Conservation (phyloP, 2,888 invertebrate species). For the Schizotus pectinicornis region DNA sequence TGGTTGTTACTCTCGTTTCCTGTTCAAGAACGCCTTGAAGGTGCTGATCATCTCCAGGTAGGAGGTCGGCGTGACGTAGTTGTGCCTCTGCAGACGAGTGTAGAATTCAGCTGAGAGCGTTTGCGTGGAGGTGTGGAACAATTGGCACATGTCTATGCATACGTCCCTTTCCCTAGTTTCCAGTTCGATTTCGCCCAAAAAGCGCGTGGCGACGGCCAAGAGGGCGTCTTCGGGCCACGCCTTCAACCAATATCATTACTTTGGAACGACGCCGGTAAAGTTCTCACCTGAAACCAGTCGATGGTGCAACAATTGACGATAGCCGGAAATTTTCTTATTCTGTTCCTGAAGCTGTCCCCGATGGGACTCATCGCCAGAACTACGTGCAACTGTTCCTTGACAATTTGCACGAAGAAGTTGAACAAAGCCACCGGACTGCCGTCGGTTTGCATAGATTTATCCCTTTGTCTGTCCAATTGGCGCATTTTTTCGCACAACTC, state of each 20-base stretch:
- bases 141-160: conserved; percentile 88
- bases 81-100: conserved; percentile 72
- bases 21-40: conserved; percentile 78
- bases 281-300: conserved; percentile 85
- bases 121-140: conserved; percentile 86
- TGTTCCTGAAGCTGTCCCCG: conserved; percentile 81
- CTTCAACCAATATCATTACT: conserved; percentile 54
- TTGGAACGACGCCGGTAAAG: not conserved
- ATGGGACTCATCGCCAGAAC: conserved; percentile 91
- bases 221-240: conserved; percentile 95
- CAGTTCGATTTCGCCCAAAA: conserved; percentile 81
- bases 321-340: conserved; percentile 89
- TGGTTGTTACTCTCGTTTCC: conserved; percentile 78
- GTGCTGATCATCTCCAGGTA: conserved; percentile 91
- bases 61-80: conserved; percentile 93
- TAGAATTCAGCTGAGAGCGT: conserved; percentile 70
- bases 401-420: conserved; percentile 87
- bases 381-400: conserved; percentile 89
- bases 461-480: conserved; percentile 85
- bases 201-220: conserved; percentile 84
- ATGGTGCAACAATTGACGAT: conserved; percentile 95
- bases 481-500: conserved; percentile 95
- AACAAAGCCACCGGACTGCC: conserved; percentile 89
- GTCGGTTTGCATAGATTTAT: conserved; percentile 88
- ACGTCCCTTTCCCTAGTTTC: conserved; percentile 74